A percentile compares a stretch with the other conserved stretches of the same genome.
Evolutionary conservation across 2,888 invertebrate species (phyloP).

Genomic region (Apamea anceps): DNA sequence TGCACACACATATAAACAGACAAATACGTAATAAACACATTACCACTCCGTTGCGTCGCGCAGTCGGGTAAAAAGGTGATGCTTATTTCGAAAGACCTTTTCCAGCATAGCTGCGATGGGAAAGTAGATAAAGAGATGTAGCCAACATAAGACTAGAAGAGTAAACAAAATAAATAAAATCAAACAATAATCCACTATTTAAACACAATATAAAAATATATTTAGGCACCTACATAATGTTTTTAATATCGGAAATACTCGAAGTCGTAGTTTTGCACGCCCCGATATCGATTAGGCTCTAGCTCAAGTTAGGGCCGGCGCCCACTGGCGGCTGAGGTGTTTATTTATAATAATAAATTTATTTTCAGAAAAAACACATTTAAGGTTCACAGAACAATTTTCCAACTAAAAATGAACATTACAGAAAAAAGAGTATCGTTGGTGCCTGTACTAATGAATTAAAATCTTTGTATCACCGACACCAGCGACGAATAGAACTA

Average conservation of each 20-base stretch:
- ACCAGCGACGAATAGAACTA: neutral
- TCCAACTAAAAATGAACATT: too few relatives aligned
- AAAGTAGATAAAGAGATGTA: neutral
- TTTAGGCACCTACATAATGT: slow-evolving; percentile 12
- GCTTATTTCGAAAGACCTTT: neutral
- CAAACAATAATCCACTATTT: neutral
- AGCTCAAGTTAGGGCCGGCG: slow-evolving; percentile 7
- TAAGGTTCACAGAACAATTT: too few relatives aligned
- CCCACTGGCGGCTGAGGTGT: neutral
- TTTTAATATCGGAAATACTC: slow-evolving; percentile 64
- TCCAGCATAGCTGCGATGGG: neutral
- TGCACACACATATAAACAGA: neutral
- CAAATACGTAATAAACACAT: too few relatives aligned
- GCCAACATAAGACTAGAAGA: neutral
- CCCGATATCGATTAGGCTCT: slow-evolving; percentile 34
- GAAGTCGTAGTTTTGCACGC: slow-evolving; percentile 45
- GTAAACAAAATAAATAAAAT: neutral
- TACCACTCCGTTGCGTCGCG: too few relatives aligned
- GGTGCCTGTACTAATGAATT: too few relatives aligned
- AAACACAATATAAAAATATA: neutral
- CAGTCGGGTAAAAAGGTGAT: neutral
- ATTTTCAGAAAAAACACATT: too few relatives aligned
- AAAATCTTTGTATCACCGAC: too few relatives aligned
- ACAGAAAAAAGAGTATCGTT: too few relatives aligned
- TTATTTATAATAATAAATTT: neutral